phyloP scores from a whole-genome alignment of 2,113 vertebrate genomes.

The Passer montanus region DNA sequence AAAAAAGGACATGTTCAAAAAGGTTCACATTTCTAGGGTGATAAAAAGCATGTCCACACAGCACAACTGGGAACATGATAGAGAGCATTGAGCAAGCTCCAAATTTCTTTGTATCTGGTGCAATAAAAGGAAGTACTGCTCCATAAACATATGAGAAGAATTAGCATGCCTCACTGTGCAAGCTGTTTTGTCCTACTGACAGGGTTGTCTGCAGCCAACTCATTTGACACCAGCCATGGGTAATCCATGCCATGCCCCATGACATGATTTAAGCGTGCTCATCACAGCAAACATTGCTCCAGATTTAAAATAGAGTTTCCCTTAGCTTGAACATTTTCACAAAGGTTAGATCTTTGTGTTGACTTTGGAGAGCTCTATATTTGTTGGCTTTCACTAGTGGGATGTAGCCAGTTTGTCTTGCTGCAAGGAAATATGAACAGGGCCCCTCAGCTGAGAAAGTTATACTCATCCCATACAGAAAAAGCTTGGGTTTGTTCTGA shows the following conservation, averaged over 20 bases:
- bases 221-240: not conserved
- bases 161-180: not conserved
- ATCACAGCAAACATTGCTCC: not conserved
- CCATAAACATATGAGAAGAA: not conserved
- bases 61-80: not conserved
- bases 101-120: not conserved
- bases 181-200: not conserved
- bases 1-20: not conserved
- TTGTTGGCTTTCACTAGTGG: not conserved
- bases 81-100: not conserved
- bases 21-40: not conserved
- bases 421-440: not conserved
- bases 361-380: not conserved
- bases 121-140: not conserved
- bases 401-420: not conserved
- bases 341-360: not conserved
- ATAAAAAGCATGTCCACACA: not conserved
- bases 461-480: not conserved
- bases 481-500: not conserved
- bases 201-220: not conserved
- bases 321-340: not conserved
- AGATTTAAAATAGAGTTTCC: not conserved
- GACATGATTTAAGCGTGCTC: not conserved
- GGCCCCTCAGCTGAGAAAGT: not conserved
- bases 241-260: not conserved